Evolutionary conservation across 37 sponge, comb jelly and placozoan genomes (phyloP), one percentile per base, ranked within the genome.

Genomic region (Agelas oroides): DNA sequence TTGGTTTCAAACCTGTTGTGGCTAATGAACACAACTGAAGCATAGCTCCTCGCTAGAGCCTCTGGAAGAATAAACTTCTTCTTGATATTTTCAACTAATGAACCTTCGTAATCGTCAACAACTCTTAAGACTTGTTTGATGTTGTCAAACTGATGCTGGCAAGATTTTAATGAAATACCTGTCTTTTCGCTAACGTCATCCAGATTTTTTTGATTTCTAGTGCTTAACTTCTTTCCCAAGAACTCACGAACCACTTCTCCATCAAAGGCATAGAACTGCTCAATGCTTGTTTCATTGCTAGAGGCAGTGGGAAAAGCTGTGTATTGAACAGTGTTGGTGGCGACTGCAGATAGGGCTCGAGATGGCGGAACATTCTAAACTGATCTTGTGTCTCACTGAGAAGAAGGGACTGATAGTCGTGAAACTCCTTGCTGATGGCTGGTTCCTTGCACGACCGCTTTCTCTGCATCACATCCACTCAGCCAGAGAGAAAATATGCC

Each of bases 141-240:
- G 71, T 97, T 97, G 84, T 97, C 98, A 87, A 95, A 97, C 85
- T 97, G 98, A 0, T 95, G 82, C n/a, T 88, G 85, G 68, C 98
- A 97, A 56, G 92, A 93, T 70, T 87, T 93, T 33, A 95, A 75
- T 11, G 92, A 83, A n/a, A 97, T 72, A 2, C 89, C 85, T 5
- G 98, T 91, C 71, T 91, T 88, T 55, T 97, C 96, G 58, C 94
- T 91, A 24, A 95, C 83, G 54, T 90, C 86, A 46, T 97, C 98
- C 25, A 97, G 63, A 40, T 97, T 95, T 73, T 88, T 95, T 0
- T 95, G 79, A 37, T 94, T 83, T 65, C 81, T 93, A 17, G 96
- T 61, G 53, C 87, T 95, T 61, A 97, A 84, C 58, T 97, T 97
- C 89, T 93, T 95, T 2, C 98, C 98, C 6, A 97, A 77, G 35